Evolutionary conservation across 2,888 invertebrate genomes (phyloP).

Genomic region (Diogma glabrata): DNA sequence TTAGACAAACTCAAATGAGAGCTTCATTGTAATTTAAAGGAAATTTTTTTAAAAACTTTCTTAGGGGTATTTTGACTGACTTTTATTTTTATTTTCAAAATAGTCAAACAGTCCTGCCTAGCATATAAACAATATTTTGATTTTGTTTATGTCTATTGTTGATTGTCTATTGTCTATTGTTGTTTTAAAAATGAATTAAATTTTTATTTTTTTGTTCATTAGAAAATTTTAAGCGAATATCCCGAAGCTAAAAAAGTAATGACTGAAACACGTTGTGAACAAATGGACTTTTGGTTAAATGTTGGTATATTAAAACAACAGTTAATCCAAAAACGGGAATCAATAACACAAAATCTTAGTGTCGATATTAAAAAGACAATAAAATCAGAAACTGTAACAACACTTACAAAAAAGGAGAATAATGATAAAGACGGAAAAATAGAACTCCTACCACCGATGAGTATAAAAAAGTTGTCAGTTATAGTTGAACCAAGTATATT

Average conservation of each 20-base stretch:
- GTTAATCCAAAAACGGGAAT: conserved; percentile 6
- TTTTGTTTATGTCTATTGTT: no score
- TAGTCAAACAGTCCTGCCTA: no score
- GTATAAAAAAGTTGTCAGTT: neutral
- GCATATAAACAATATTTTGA: no score
- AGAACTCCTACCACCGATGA: conserved; percentile 22
- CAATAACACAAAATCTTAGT: no score
- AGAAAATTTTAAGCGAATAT: conserved; percentile 28
- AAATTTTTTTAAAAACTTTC: no score
- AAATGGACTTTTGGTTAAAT: conserved; percentile 50
- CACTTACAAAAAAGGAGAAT: conserved; percentile 17
- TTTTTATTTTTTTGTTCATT: conserved; percentile 10
- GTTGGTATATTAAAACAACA: conserved; percentile 36
- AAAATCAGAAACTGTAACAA: conserved; percentile 5
- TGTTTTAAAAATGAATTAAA: neutral
- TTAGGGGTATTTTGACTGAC: no score
- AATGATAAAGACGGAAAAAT: conserved; percentile 30
- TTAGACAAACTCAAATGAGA: no score
- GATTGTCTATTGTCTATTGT: no score
- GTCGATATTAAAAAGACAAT: no score
- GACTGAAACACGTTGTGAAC: conserved; percentile 46
- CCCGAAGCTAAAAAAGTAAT: conserved; percentile 31
- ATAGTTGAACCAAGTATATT: conserved; percentile 4
- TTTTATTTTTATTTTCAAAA: no score
- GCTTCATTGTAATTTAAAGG: no score